Conservation (phyloP, 2,113 vertebrate genomes). For the Daphoenositta chrysoptera region DNA sequence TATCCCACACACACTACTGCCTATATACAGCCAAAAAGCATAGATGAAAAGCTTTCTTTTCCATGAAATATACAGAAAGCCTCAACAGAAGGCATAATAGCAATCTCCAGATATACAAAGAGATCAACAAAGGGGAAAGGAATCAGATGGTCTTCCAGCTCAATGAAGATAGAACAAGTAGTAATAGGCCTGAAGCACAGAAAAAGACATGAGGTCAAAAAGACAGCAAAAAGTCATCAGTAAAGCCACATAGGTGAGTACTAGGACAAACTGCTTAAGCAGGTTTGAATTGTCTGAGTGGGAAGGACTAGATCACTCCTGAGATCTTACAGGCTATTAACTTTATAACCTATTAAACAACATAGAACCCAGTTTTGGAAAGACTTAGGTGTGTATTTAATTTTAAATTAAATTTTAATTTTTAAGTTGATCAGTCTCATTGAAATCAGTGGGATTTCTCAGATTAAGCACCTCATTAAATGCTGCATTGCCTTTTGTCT, state of each 20-base stretch:
- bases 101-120: neutral
- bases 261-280: neutral
- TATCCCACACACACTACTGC: neutral
- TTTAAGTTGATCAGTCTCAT: neutral
- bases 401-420: too few relatives aligned
- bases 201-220: neutral
- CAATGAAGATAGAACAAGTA: neutral
- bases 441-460: neutral
- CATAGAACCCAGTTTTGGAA: neutral
- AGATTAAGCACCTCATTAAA: neutral
- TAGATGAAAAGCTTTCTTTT: neutral
- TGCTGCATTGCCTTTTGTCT: neutral
- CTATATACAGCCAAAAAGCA: neutral
- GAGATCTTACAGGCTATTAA: neutral
- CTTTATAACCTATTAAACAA: neutral
- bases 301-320: neutral
- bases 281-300: neutral
- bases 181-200: neutral
- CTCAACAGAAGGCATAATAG: neutral
- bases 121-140: neutral
- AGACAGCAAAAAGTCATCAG: neutral
- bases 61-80: neutral
- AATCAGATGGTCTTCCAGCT: neutral
- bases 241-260: neutral
- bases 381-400: neutral